Percentiles rank a stretch among this genome's conserved stretches.
Evolutionary conservation across 2,113 vertebrate genomes (phyloP).

Genomic region (Ciconia maguari): DNA sequence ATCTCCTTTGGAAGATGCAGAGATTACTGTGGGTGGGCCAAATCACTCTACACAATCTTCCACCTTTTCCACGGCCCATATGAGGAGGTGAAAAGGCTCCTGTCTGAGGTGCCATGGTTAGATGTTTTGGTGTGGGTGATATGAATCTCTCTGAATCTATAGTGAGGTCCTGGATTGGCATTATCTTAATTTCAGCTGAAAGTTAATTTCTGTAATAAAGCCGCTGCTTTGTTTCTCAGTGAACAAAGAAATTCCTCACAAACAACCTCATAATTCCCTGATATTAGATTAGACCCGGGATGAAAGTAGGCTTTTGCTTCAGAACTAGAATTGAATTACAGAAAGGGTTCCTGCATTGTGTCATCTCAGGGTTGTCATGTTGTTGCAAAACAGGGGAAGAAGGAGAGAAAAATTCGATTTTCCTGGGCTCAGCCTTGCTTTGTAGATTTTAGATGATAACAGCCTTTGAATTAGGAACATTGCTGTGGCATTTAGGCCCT

Average conservation of each 20-base stretch:
- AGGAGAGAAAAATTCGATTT: not conserved
- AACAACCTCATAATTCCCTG: not conserved
- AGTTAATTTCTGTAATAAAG: not conserved
- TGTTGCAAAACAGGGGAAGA: not conserved
- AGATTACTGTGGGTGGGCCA: not conserved
- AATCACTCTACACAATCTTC: not conserved
- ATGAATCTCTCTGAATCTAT: not conserved
- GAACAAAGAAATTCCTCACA: slow-evolving; percentile 17
- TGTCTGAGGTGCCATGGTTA: not conserved
- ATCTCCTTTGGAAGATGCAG: not conserved
- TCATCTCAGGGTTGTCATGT: not conserved
- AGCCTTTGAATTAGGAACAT: slow-evolving; percentile 32
- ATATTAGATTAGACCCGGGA: slow-evolving; percentile 24
- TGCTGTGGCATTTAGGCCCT: not conserved
- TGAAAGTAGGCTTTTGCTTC: slow-evolving; percentile 24
- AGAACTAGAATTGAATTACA: slow-evolving; percentile 41
- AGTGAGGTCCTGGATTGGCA: not conserved
- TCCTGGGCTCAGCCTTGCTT: not conserved
- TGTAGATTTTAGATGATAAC: not conserved
- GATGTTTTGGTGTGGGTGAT: not conserved
- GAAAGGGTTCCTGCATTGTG: slow-evolving; percentile 15
- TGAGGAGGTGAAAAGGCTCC: not conserved
- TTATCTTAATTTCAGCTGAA: not conserved
- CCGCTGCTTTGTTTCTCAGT: not conserved
- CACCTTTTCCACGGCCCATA: not conserved